phyloP scores from a whole-genome alignment of 2,888 invertebrate genomes.

The Platycheirus albimanus region DNA sequence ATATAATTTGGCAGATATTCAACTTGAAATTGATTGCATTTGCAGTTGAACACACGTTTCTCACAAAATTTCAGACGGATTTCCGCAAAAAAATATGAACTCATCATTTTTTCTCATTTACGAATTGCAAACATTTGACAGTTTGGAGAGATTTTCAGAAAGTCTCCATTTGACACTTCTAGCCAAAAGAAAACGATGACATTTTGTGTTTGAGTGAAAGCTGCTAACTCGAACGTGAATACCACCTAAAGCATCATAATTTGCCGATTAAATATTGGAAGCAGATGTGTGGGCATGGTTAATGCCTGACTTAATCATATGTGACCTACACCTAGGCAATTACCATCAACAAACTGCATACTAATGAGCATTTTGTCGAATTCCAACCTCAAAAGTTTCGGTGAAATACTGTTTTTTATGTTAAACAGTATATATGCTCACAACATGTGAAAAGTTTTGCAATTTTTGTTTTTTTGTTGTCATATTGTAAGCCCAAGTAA shows the following conservation, averaged over 20 bases:
- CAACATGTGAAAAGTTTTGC: constrained; percentile 6
- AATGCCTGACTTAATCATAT: constrained; percentile 37
- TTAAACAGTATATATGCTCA: constrained; percentile 5
- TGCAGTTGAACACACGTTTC: background rate
- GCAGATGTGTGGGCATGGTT: constrained; percentile 50
- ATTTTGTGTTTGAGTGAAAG: constrained; percentile 58
- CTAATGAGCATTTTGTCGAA: constrained; percentile 50
- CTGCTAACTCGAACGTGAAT: constrained; percentile 1
- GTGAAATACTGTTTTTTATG: background rate
- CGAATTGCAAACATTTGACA: constrained; percentile 9
- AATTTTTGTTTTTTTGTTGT: constrained; percentile 7
- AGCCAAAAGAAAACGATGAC: constrained; percentile 23
- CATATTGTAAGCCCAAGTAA: background rate
- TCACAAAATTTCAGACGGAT: background rate
- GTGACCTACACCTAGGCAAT: constrained; percentile 59
- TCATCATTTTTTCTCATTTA: constrained; percentile 30
- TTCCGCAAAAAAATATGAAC: constrained; percentile 47
- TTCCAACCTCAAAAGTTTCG: background rate
- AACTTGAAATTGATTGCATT: constrained; percentile 47
- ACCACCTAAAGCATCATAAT: constrained; percentile 41
- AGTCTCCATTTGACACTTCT: background rate
- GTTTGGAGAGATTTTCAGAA: constrained; percentile 2
- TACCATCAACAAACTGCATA: constrained; percentile 51
- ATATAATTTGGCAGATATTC: constrained; percentile 61
- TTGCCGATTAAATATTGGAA: constrained; percentile 61